A percentile compares a stretch with the other conserved stretches of the same genome.
phyloP scores from a whole-genome alignment of 2,113 vertebrate species.

The Motacilla alba region DNA sequence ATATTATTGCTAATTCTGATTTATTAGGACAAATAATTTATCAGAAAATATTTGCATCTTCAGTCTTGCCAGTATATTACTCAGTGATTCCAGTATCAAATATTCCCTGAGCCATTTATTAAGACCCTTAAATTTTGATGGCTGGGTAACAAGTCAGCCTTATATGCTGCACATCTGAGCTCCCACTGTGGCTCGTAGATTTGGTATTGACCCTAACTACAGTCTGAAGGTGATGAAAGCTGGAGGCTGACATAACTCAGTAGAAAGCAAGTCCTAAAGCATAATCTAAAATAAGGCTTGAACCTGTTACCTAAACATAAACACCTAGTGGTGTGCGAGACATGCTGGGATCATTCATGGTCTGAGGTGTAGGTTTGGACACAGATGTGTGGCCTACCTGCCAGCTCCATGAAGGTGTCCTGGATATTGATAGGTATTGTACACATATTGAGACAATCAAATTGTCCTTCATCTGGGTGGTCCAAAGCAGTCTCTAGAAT shows the following conservation, averaged over 20 bases:
- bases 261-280: not conserved
- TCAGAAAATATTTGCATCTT: not conserved
- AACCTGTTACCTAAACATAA: not conserved
- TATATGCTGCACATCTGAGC: not conserved
- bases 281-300: not conserved
- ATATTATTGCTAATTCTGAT: not conserved
- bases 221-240: not conserved
- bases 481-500: not conserved
- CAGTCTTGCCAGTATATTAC: not conserved
- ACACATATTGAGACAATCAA: not conserved
- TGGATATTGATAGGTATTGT: not conserved
- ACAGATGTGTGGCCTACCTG: not conserved
- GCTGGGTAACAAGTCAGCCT: not conserved
- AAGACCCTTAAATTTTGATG: not conserved
- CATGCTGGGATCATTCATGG: not conserved
- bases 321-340: not conserved
- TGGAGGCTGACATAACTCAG: not conserved
- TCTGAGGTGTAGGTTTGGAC: not conserved
- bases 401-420: not conserved
- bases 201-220: not conserved
- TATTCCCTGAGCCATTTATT: not conserved
- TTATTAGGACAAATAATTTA: not conserved
- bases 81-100: not conserved
- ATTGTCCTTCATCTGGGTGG: not conserved
- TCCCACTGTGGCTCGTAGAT: rapidly evolving